Conservation (phyloP, 2,113 vertebrate genomes). For the human region GRCh38 chr12:85459501-85460000, state of each 20-base stretch:
- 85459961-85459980: slow-evolving; percentile 47
- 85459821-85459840: background rate
- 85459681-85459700: background rate
- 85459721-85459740: background rate
- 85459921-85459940: background rate
- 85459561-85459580: no score
- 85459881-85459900: background rate
- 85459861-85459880: background rate
- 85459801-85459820: slow-evolving; percentile 12
- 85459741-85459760: background rate
- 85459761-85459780: background rate
- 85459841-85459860: background rate
- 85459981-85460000: slow-evolving; percentile 36
- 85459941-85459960: slow-evolving; percentile 41
- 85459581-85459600: no score
- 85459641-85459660: background rate
- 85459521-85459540: no score
- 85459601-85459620: no score
- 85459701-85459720: background rate
- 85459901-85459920: background rate
- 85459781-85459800: background rate
- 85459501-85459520: no score
- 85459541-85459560: no score
- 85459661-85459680: background rate
- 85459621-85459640: no score